Evolutionary conservation across 2,797 vertebrate genomes (phyloP).

Genomic region (Enteromius unitaeniatus): DNA sequence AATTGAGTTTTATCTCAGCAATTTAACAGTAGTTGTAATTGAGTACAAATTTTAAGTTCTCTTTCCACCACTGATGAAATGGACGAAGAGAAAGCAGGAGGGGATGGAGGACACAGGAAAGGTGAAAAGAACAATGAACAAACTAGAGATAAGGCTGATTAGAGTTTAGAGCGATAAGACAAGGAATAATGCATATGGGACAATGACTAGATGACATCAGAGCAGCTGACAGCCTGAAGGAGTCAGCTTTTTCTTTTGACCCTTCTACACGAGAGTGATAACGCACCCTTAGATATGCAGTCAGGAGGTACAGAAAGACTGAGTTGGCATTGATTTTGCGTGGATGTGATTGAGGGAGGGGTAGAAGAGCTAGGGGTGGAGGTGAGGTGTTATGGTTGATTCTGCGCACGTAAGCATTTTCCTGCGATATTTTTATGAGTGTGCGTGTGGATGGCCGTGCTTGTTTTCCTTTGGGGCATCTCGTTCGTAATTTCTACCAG

Average conservation of each 20-base stretch:
- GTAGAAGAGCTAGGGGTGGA: constrained; percentile 54
- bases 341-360: constrained; percentile 60
- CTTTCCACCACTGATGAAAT: neutral
- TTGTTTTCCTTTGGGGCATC: constrained; percentile 3
- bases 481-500: constrained; percentile 29
- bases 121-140: constrained; percentile 31
- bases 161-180: constrained; percentile 44
- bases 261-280: constrained; percentile 50
- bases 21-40: too few species aligned
- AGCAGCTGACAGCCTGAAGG: constrained; percentile 45
- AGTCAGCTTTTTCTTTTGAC: constrained; percentile 63
- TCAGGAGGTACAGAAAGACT: constrained; percentile 35
- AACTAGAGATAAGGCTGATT: constrained; percentile 42
- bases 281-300: constrained; percentile 40
- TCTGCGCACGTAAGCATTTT: constrained; percentile 57
- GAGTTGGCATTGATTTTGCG: constrained; percentile 59
- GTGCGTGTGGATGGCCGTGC: constrained; percentile 29
- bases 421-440: constrained; percentile 23
- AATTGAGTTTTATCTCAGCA: too few species aligned
- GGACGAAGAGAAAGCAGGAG: constrained; percentile 4
- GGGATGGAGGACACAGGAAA: neutral
- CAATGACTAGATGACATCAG: constrained; percentile 52
- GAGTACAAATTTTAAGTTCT: too few species aligned
- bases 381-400: constrained; percentile 60
- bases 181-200: constrained; percentile 38